These are phyloP conservation scores for Serripes groenlandicus DNA, from an alignment of 2,888 invertebrate genomes.

Conservation along the genomic window DNA sequence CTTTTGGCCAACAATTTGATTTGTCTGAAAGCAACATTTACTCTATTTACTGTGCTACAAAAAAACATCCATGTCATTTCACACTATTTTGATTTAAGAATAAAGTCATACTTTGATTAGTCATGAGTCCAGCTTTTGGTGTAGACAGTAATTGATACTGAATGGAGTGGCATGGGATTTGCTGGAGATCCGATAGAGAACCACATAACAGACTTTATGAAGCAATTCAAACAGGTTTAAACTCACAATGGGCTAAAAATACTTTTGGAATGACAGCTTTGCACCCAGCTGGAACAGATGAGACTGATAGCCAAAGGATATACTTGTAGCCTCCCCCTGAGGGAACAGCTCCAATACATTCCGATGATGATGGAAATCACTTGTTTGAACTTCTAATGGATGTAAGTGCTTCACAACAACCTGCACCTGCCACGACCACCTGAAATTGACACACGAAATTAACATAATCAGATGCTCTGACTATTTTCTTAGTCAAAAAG, in stretches of 20 bases:
- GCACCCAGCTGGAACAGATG: constrained; percentile 30
- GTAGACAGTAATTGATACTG: constrained; percentile 18
- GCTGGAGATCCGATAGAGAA: constrained; percentile 29
- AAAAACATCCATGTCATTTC: constrained; percentile 20
- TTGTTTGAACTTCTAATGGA: constrained; percentile 21
- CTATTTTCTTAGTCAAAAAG: constrained; percentile 5
- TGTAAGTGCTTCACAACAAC: constrained; percentile 17
- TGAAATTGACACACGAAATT: constrained; percentile 14
- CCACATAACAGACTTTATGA: constrained; percentile 21
- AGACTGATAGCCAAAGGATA: constrained; percentile 15
- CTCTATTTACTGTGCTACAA: constrained; percentile 16
- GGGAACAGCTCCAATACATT: constrained; percentile 18
- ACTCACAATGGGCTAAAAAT: not conserved
- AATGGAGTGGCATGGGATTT: too few species aligned
- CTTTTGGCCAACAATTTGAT: constrained; percentile 5
- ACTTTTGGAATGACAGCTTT: constrained; percentile 20
- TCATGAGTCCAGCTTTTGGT: constrained; percentile 37
- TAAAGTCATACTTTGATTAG: constrained; percentile 30
- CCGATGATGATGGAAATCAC: constrained; percentile 7
- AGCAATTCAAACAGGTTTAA: constrained; percentile 6
- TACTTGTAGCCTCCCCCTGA: constrained; percentile 32
- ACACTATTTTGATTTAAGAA: constrained; percentile 31
- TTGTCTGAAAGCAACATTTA: not conserved
- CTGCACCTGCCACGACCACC: constrained; percentile 14
- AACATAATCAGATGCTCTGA: constrained; percentile 30